A percentile compares a stretch with the other conserved stretches of the same genome.
phyloP scores from a whole-genome alignment of 2,113 vertebrate species.

The Scophthalmus maximus region DNA sequence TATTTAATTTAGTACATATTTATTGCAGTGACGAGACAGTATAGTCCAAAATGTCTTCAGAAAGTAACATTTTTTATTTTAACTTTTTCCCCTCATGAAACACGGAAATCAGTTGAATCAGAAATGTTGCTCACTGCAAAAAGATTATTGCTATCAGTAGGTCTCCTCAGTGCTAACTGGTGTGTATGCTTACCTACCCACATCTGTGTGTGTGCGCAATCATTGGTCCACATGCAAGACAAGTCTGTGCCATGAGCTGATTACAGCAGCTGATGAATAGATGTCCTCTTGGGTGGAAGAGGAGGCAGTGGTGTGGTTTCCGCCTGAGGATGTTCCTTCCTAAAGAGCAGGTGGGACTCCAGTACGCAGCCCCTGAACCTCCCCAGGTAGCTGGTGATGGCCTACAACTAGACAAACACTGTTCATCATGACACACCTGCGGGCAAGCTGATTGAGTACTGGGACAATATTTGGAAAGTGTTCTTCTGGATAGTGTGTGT shows the following conservation, averaged over 20 bases:
- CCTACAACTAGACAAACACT: constrained; percentile 66
- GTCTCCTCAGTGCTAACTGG: no score
- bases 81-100: no score
- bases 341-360: constrained; percentile 63
- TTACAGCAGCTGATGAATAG: constrained; percentile 77
- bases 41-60: no score
- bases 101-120: no score
- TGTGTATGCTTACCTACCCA: not conserved
- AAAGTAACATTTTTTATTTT: no score
- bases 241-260: constrained; percentile 50
- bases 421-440: constrained; percentile 62
- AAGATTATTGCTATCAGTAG: no score
- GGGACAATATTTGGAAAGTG: constrained; percentile 71
- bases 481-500: constrained; percentile 37
- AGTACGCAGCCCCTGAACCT: constrained; percentile 50
- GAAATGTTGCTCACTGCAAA: no score
- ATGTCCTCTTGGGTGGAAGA: constrained; percentile 57
- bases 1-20: no score
- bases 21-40: no score
- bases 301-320: constrained; percentile 42
- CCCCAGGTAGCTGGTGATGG: constrained; percentile 66
- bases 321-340: constrained; percentile 60
- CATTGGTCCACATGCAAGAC: constrained; percentile 9
- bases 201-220: not conserved
- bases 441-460: constrained; percentile 58